These are phyloP conservation scores for Ethmia dodecea DNA, from an alignment of 2,888 invertebrate genomes.

Conservation along the genomic window DNA sequence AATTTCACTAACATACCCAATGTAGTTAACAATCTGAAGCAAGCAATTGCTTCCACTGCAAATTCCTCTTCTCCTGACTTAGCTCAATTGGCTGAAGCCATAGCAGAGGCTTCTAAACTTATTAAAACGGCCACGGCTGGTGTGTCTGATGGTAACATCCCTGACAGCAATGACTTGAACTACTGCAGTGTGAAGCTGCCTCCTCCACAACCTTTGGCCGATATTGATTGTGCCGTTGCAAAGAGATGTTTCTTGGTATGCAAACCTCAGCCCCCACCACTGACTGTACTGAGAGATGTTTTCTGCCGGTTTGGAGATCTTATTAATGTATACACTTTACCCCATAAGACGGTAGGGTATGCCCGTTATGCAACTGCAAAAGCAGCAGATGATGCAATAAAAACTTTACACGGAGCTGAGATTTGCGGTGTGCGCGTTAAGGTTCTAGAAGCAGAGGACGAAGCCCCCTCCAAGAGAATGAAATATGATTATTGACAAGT, in stretches of 20 bases:
- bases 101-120: constrained; percentile 86
- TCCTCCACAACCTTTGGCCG: constrained; percentile 81
- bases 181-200: constrained; percentile 85
- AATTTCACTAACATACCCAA: constrained; percentile 37
- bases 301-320: constrained; percentile 94
- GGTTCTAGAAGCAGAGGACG: constrained; percentile 92
- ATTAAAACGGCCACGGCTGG: constrained; percentile 81
- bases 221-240: constrained; percentile 81
- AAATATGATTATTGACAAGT: constrained; percentile 25
- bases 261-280: constrained; percentile 82
- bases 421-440: constrained; percentile 91
- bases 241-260: constrained; percentile 83
- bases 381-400: constrained; percentile 86
- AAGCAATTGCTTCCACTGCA: constrained; percentile 39
- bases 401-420: constrained; percentile 88
- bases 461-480: constrained; percentile 41
- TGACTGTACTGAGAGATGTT: constrained; percentile 88
- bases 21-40: constrained; percentile 43
- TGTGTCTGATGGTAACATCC: constrained; percentile 31
- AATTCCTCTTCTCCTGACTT: constrained; percentile 67
- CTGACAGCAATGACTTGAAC: constrained; percentile 49
- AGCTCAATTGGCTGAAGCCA: constrained; percentile 83
- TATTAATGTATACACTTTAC: constrained; percentile 92
- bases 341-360: constrained; percentile 94
- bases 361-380: constrained; percentile 88